Percentiles rank a stretch among this genome's conserved stretches.
Evolutionary conservation across 2,888 invertebrate genomes (phyloP).

Genomic region (Thymelicus sylvestris): DNA sequence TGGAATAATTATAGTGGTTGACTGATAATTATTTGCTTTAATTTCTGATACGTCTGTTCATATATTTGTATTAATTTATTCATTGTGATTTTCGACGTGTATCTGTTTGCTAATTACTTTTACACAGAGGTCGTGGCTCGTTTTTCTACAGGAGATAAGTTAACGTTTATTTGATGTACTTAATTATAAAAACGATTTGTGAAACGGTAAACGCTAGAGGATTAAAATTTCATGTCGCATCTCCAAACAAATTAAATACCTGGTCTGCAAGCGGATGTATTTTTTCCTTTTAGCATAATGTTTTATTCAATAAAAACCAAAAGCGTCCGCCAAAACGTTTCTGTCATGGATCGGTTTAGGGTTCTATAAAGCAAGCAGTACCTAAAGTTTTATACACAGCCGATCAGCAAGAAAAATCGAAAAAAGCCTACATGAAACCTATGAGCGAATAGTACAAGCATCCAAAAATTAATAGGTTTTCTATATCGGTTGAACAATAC

Average conservation of each 20-base stretch:
- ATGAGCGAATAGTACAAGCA: no score
- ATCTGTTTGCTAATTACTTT: constrained; percentile 2
- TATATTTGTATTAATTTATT: constrained; percentile 4
- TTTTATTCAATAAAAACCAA: constrained; percentile 6
- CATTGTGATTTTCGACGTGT: constrained; percentile 9
- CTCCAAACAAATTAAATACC: constrained; percentile 8
- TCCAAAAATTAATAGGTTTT: no score
- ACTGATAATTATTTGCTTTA: constrained; percentile 24
- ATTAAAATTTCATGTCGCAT: background rate
- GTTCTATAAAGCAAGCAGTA: background rate
- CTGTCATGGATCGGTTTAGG: constrained; percentile 1
- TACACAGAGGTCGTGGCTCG: background rate
- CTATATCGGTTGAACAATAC: no score
- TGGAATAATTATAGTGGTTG: constrained; percentile 17
- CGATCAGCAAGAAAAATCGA: no score
- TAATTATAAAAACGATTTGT: constrained; percentile 4
- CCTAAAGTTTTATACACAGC: no score
- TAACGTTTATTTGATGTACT: no score
- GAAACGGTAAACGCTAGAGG: background rate
- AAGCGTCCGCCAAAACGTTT: background rate
- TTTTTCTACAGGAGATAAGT: no score
- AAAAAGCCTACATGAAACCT: no score
- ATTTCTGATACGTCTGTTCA: constrained; percentile 5
- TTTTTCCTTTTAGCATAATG: constrained; percentile 3
- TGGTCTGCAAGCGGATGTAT: constrained; percentile 1